These are phyloP conservation scores for Colletes gigas DNA, from an alignment of 1,140 invertebrate species.

Conservation along the genomic window DNA sequence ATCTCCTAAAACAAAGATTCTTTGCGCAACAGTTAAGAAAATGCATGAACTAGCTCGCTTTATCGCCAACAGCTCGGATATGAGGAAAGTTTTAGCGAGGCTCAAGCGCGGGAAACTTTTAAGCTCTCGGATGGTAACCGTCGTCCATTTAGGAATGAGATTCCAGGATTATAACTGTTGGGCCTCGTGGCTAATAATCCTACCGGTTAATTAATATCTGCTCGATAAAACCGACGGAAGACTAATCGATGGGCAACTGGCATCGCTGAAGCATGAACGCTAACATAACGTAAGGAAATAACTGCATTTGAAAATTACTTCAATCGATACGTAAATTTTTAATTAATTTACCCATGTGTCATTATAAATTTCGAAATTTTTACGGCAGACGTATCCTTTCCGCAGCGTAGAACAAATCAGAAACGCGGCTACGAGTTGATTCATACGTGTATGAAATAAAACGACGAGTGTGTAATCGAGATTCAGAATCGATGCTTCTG, in stretches of 20 bases:
- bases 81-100: constrained; percentile 53
- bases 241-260: constrained; percentile 21
- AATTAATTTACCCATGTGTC: no score
- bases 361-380: not conserved
- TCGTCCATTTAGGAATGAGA: constrained; percentile 38
- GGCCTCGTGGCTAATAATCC: constrained; percentile 47
- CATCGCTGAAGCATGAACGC: no score
- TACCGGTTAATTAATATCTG: constrained; percentile 51
- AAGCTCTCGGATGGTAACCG: constrained; percentile 25
- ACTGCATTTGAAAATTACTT: no score
- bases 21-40: constrained; percentile 38
- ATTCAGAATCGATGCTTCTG: constrained; percentile 49
- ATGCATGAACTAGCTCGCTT: constrained; percentile 16
- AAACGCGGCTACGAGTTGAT: not conserved
- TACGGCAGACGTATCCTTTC: not conserved
- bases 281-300: no score
- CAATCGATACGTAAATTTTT: no score
- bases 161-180: constrained; percentile 56
- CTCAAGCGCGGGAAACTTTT: constrained; percentile 46
- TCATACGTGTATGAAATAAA: constrained; percentile 22
- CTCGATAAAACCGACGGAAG: constrained; percentile 26
- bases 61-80: constrained; percentile 41
- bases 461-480: constrained; percentile 35
- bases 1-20: constrained; percentile 32
- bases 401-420: not conserved